A percentile compares a stretch with the other conserved stretches of the same genome.
These are phyloP conservation scores for Meloidogyne hapla DNA, from an alignment of 1,140 invertebrate genomes.

Conservation along the genomic window DNA sequence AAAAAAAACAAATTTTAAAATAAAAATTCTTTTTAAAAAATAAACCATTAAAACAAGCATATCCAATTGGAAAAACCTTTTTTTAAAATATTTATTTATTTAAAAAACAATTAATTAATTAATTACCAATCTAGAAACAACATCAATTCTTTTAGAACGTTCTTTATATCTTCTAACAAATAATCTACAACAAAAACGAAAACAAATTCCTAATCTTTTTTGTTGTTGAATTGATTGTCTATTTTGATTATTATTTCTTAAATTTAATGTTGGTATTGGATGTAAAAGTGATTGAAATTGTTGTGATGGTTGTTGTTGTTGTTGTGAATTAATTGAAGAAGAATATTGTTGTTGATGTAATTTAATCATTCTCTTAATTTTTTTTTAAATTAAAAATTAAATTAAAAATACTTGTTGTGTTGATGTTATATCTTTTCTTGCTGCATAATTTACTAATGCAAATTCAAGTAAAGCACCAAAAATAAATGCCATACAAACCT, in stretches of 20 bases:
- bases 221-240: conserved; percentile 9
- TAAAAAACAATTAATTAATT: no score
- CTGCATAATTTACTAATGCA: conserved; percentile 91
- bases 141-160: conserved; percentile 58
- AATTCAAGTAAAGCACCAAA: conserved; percentile 68
- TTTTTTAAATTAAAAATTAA: conserved; percentile 21
- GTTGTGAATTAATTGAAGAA: conserved; percentile 13
- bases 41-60: conserved; percentile 63
- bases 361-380: conserved; percentile 26
- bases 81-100: conserved; percentile 10
- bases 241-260: neutral
- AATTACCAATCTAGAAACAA: conserved; percentile 59
- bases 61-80: conserved; percentile 63
- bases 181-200: conserved; percentile 54
- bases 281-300: conserved; percentile 27
- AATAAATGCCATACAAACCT: conserved; percentile 78
- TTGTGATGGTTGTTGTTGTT: conserved; percentile 24
- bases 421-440: conserved; percentile 74
- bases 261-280: conserved; percentile 20
- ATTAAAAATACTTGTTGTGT: conserved; percentile 39
- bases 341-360: conserved; percentile 29
- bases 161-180: conserved; percentile 59
- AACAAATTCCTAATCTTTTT: conserved; percentile 19
- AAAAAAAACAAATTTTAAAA: conserved; percentile 4
- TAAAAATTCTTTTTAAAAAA: neutral